Base-by-base conservation (phyloP, 2,888 invertebrate species). In the Drosophila rellima region DNA sequence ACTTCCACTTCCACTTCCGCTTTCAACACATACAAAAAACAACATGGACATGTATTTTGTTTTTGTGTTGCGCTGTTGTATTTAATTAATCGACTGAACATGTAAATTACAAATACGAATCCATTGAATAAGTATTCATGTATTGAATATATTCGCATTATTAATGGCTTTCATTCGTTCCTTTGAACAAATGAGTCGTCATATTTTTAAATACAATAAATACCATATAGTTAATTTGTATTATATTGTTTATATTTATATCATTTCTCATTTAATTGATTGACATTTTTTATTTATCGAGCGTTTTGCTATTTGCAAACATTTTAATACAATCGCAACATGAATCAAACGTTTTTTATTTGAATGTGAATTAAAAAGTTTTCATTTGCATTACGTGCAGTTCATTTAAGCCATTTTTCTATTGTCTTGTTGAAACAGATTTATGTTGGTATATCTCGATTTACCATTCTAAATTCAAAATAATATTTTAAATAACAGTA, bases 191-290 rank as follows among this genome's bases (percentile, higher is more conserved):
- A 70, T 74, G 60, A 75, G 52, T 44, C 70, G 45, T 66, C 70
- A 74, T 40, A 56, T 44, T 67, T 50, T 42, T 48, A 31, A 33
- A 51, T 42, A 31, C 31, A 23, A 51, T 62, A 59, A 61, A 70
- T 67, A 48, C 62, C 54, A 63, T 20, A 64, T 40, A 52, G 66
- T 67, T 71, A 71, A 74, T 77, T 78, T 78, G 62, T 64, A 66
- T 66, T 50, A 50, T 35, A 61, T 62, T 61, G 39, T 15, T 57
- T 62, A 57, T 50, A 44, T 54, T 56, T 62, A 26, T 26, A 20
- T 35, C 23, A 20, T 42, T 31, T 23, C 29, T 13, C 17, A 45
- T 61, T 70, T 54, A 64, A 42, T 62, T 61, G 72, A 72, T 76
- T 62, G 62, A 76, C 56, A 29, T 33, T 55, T 51, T 71, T 62